Conservation (phyloP, 2,797 vertebrate species). For the Petrocephalus sullivani region DNA sequence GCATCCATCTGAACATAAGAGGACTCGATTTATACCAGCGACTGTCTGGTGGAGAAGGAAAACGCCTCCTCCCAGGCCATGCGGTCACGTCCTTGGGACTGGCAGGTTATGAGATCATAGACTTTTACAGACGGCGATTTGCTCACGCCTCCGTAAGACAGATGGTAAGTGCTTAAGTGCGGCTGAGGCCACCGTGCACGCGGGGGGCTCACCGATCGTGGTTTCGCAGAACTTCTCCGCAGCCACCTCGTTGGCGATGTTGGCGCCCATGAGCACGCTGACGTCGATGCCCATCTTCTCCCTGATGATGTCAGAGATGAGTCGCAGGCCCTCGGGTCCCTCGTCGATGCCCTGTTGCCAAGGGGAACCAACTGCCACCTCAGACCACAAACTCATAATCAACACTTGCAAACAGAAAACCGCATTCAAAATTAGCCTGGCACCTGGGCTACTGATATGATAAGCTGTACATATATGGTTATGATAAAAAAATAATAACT, state of each 20-base stretch:
- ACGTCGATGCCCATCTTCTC: conserved; percentile 88
- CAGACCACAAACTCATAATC: not conserved
- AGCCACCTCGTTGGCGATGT: conserved; percentile 85
- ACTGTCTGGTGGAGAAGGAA: not conserved
- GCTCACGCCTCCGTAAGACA: not conserved
- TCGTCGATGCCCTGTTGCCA: conserved; percentile 78
- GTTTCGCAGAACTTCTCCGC: conserved; percentile 89
- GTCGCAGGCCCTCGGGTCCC: conserved; percentile 76
- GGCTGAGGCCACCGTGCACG: not conserved
- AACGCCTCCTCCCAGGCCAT: not conserved
- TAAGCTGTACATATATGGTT: not conserved
- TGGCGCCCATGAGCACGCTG: conserved; percentile 89
- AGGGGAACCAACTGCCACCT: not conserved
- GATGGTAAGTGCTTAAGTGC: not conserved
- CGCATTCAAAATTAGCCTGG: not conserved
- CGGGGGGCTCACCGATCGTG: conserved; percentile 72
- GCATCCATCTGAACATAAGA: not conserved
- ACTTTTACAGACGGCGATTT: not conserved
- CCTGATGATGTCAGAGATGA: conserved; percentile 87
- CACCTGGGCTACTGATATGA: not conserved
- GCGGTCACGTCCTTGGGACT: not conserved
- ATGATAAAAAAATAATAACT: not conserved
- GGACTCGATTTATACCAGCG: not conserved
- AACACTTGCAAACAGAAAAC: not conserved
- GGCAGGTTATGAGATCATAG: not conserved